These are phyloP conservation scores for Bubalus kerabau DNA, from an alignment of 2,113 vertebrate species.

Conservation along the genomic window DNA sequence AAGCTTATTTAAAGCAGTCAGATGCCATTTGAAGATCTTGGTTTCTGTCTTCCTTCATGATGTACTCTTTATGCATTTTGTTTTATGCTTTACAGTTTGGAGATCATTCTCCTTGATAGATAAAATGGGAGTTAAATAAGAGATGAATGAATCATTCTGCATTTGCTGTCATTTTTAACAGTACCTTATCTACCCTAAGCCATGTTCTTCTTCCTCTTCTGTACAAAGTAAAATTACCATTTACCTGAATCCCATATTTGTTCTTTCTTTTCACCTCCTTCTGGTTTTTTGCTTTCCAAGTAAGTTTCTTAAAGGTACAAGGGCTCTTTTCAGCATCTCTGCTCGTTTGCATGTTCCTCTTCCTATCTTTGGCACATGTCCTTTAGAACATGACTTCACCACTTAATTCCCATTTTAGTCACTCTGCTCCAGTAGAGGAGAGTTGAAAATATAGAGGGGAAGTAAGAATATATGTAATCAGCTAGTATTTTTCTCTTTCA, in stretches of 20 bases:
- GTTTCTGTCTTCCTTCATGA: slow-evolving; percentile 11
- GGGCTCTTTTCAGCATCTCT: not conserved
- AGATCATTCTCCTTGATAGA: slow-evolving; percentile 41
- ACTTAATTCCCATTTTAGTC: not conserved
- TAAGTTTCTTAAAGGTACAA: not conserved
- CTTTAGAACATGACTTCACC: not conserved
- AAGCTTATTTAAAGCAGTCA: slow-evolving; percentile 16
- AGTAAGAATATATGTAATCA: not conserved
- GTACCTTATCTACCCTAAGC: not conserved
- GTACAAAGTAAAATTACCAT: not conserved
- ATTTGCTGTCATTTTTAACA: not conserved
- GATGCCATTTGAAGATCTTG: not conserved
- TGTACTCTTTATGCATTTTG: slow-evolving; percentile 27
- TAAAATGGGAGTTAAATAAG: slow-evolving; percentile 20
- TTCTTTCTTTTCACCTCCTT: not conserved
- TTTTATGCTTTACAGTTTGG: slow-evolving; percentile 34
- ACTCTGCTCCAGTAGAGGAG: not conserved
- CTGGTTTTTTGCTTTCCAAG: not conserved
- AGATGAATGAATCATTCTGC: slow-evolving; percentile 12
- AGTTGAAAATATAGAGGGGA: not conserved
- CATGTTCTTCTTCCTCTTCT: not conserved
- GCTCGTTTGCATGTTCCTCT: not conserved
- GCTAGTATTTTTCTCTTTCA: not conserved
- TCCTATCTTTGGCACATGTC: not conserved
- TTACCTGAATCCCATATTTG: not conserved